Evolutionary conservation across 2,888 invertebrate species (phyloP), one percentile per base, ranked within the genome.

Genomic region (Lepidonotus clava): DNA sequence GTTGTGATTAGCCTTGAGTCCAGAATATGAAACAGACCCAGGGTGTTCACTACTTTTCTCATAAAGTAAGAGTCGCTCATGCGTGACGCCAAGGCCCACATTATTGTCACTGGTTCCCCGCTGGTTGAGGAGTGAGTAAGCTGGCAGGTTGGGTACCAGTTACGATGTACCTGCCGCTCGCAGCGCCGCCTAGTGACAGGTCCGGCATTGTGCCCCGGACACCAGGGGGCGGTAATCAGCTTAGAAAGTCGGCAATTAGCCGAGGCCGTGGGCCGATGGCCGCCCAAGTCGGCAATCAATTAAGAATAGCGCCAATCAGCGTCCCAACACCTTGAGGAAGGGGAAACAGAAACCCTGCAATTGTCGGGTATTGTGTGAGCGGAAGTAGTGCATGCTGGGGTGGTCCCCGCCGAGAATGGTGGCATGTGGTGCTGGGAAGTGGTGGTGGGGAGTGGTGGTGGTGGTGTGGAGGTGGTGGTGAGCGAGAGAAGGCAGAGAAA

Each of bases 281-380:
- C n/a, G 28, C 4, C 61, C 61, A 11, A 61, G 28, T 61, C 4
- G 24, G 61, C 28, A 61, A 61, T 61, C n/a, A 4, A 61, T 61
- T 11, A 61, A 61, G 61, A 61, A 61, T 61, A 61, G 28, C 61
- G 61, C 24, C 61, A 61, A 61, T 61, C 61, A 61, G 11, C 14
- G 61, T n/a, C 28, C 61, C 21, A 61, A 61, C 61, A 61, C 61
- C 24, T 61, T 53, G 21, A n/a, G 61, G n/a, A 24, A 24, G 24
- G 28, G 61, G 61, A 28, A 24, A n/a, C 2, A 28, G 24, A 61
- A 11, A 24, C 24, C 28, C 11, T 24, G 61, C 24, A 61, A 61
- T 61, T 61, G 61, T 24, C 28, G 11, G 11, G 11, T 24, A 61
- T 28, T 61, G 61, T 61, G 8, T 46, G 8, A 6, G 46, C 46